Base-by-base conservation (phyloP, 2,888 invertebrate species). In the Andrena minutula region DNA sequence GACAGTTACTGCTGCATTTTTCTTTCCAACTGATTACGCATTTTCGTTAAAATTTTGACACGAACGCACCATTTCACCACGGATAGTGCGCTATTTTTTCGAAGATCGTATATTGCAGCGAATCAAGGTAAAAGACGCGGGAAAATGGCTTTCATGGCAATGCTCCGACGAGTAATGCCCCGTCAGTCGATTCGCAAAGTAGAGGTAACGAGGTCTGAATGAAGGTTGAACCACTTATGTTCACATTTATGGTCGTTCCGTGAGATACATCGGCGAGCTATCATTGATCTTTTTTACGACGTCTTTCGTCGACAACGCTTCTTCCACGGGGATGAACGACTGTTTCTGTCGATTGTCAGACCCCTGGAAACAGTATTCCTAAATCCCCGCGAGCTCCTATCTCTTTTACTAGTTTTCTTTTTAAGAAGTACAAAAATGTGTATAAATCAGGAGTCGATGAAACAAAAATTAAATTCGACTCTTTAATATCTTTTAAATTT, bases 191-290 rank as follows among this genome's bases (percentile, higher is more conserved):
- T 77, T 82, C 68, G 66, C 63, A 56, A 77, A 60, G 69, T 58
- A 71, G 7, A 68, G 74, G 63, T 80, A 84, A 84, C 71, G 72
- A 84, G 76, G 66, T 49, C 41, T 47, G 79, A 81, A 74, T 64
- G 80, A 83, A 83, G 63, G 56, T 81, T 83, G 66, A 75, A 60
- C 71, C 74, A 75, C 74, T 80, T 77, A 75, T 68, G 80, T 68
- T 77, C 71, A 74, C 65, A 77, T 81, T 83, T 84, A 80, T 80
- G 76, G 76, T 51, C 71, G 75, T 73, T 79, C 41, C 69, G 49
- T 35, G 60, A 77, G 76, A 69, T 60, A 64, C 64, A 76, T 76
- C 28, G 53, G 30, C 72, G 63, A 58, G 61, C 32, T 56, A 77
- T 66, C 61, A 60, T 70, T 76, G 70, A 79, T 83, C 79, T 70